Percentiles rank a stretch among this genome's conserved stretches.
Conservation (phyloP, 2,113 vertebrate species). For the Apaloderma vittatum region DNA sequence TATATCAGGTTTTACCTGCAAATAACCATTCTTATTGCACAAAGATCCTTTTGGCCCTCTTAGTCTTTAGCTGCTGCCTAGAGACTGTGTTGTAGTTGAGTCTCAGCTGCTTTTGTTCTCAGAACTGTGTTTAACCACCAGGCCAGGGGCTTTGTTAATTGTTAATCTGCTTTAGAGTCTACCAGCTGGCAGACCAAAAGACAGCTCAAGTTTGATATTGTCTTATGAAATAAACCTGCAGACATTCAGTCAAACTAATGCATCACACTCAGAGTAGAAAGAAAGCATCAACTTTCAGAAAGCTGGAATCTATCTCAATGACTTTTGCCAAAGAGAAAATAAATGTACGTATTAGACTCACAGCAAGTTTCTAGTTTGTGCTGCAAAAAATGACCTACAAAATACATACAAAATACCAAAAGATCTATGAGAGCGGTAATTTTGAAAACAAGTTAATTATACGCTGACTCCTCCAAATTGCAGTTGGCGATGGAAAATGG, state of each 20-base stretch:
- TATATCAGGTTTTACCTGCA: background rate
- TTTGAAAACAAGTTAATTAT: background rate
- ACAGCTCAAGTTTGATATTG: background rate
- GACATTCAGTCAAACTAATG: background rate
- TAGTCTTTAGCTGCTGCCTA: background rate
- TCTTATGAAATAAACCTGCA: background rate
- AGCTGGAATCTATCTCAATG: background rate
- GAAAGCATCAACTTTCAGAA: background rate
- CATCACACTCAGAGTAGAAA: background rate
- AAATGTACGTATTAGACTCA: background rate
- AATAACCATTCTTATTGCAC: background rate
- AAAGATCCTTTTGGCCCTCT: background rate
- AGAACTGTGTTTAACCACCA: background rate
- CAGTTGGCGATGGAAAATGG: background rate
- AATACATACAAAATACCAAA: background rate
- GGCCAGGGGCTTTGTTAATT: background rate
- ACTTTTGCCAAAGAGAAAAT: background rate
- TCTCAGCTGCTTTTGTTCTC: background rate
- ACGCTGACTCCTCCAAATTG: background rate
- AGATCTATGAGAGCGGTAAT: background rate
- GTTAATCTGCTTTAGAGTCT: background rate
- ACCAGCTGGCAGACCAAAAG: background rate
- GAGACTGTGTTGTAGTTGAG: background rate
- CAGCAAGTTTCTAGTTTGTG: background rate
- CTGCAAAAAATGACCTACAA: background rate